Evolutionary conservation across 2,113 vertebrate genomes (phyloP).

Genomic region (Euleptes europaea): DNA sequence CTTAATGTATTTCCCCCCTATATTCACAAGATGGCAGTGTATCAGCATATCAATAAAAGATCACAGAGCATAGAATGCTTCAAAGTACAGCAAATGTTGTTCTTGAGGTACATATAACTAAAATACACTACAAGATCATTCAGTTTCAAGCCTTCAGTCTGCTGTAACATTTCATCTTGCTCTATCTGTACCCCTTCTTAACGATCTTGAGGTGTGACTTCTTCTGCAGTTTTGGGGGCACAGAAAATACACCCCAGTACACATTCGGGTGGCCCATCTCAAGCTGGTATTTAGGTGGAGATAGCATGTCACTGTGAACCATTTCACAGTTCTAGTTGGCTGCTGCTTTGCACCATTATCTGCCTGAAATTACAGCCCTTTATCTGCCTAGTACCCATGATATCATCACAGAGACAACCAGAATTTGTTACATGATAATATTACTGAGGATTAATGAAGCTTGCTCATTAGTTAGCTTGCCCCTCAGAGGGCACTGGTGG

Average conservation of each 20-base stretch:
- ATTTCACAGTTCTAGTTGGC: no score
- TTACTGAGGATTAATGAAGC: background rate
- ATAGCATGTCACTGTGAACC: background rate
- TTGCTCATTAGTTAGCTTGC: no score
- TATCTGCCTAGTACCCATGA: background rate
- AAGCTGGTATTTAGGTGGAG: background rate
- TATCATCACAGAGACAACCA: background rate
- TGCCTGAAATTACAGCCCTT: background rate
- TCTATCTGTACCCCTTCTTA: background rate
- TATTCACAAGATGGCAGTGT: slow-evolving; percentile 2
- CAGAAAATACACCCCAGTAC: background rate
- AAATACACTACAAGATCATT: background rate
- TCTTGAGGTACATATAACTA: background rate
- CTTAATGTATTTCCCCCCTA: background rate
- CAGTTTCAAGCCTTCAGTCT: background rate
- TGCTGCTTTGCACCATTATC: background rate
- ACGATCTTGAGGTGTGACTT: no score
- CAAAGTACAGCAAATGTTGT: background rate
- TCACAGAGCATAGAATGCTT: background rate
- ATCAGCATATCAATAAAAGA: background rate
- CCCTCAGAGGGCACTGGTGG: no score
- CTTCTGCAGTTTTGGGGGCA: no score
- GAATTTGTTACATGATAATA: background rate
- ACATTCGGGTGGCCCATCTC: background rate
- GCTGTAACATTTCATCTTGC: background rate